Percentiles rank a stretch among this genome's conserved stretches.
phyloP scores from a whole-genome alignment of 2,113 vertebrate genomes.

The Lycaon pictus region DNA sequence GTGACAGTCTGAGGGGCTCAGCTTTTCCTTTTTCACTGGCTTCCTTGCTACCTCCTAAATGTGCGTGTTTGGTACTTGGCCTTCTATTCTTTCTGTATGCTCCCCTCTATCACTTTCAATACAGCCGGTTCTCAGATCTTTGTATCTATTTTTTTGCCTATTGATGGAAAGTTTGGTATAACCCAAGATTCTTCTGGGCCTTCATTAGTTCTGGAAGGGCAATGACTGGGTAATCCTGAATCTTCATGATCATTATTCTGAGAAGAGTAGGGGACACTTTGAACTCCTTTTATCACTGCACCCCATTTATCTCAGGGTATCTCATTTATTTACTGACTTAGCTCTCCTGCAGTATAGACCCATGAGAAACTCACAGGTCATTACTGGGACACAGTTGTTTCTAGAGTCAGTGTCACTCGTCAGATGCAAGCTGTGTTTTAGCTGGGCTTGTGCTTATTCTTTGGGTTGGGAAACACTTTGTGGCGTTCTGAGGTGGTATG shows the following conservation, averaged over 20 bases:
- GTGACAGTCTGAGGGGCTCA: not conserved
- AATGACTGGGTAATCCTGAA: not conserved
- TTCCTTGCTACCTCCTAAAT: not conserved
- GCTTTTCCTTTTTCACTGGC: not conserved
- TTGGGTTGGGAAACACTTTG: not conserved
- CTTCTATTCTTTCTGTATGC: not conserved
- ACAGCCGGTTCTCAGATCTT: constrained; percentile 10
- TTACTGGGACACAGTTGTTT: not conserved
- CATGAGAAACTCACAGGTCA: not conserved
- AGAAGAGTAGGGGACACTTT: constrained; percentile 50
- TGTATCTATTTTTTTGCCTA: not conserved
- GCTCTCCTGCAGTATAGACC: not conserved
- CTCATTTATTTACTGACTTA: constrained; percentile 43
- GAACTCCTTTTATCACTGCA: constrained; percentile 47
- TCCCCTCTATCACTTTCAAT: not conserved
- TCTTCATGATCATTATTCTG: not conserved
- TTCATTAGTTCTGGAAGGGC: not conserved
- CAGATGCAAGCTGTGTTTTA: constrained; percentile 46
- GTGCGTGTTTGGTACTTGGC: not conserved
- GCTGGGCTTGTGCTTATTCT: constrained; percentile 24
- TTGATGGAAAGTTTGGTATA: constrained; percentile 6
- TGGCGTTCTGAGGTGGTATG: not conserved
- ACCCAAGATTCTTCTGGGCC: not conserved
- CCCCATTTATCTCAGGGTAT: constrained; percentile 44
- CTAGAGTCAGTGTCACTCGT: not conserved